A percentile compares a stretch with the other conserved stretches of the same genome.
Conservation (phyloP, 2,888 invertebrate species). For the Girardia tigrina region DNA sequence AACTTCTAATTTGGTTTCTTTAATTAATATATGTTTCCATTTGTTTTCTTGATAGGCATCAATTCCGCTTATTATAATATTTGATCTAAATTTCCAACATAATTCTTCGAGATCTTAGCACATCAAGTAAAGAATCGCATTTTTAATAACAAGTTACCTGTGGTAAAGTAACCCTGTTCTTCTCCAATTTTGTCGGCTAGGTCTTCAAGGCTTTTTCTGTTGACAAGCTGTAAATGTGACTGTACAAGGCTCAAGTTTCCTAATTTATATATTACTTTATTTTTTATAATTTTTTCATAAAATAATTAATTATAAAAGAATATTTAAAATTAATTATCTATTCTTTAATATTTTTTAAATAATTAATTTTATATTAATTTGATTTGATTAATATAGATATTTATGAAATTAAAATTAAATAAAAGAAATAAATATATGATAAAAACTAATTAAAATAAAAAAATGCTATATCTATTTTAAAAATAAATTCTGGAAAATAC, state of each 20-base stretch:
- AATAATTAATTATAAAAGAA: too few species aligned
- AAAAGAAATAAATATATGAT: too few species aligned
- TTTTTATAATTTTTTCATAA: too few species aligned
- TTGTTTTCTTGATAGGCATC: not conserved
- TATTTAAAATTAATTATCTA: too few species aligned
- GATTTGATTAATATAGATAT: too few species aligned
- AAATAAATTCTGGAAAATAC: too few species aligned
- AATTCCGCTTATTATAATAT: not conserved
- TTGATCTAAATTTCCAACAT: not conserved
- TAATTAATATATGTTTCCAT: not conserved
- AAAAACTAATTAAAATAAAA: too few species aligned
- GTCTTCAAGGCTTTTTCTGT: not conserved
- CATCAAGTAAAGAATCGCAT: not conserved
- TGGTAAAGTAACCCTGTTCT: conserved; percentile 2
- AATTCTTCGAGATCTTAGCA: not conserved
- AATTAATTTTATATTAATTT: too few species aligned
- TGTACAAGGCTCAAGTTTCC: not conserved
- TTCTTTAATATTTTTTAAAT: too few species aligned
- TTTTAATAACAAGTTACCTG: not conserved
- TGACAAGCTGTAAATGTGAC: not conserved
- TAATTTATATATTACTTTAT: too few species aligned
- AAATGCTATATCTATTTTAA: too few species aligned
- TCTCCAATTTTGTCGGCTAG: not conserved
- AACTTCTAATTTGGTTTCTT: conserved; percentile 1
- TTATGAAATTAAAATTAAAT: too few species aligned